phyloP scores from a whole-genome alignment of 1,140 invertebrate genomes.

The Bursaphelenchus mucronatus region DNA sequence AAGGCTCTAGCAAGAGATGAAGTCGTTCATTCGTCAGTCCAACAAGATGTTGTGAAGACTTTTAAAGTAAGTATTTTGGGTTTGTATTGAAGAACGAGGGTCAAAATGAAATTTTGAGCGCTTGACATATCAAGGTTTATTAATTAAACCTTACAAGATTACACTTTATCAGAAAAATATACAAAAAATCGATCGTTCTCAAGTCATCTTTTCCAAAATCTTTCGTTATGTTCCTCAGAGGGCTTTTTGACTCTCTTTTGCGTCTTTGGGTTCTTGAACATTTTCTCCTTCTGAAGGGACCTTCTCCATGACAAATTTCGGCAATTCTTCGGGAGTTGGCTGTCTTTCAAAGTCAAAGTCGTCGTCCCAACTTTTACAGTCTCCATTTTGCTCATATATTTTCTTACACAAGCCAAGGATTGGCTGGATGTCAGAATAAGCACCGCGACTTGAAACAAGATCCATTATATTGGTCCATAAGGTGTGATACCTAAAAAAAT shows the following conservation, averaged over 20 bases:
- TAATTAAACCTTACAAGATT: too few species aligned
- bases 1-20: conserved; percentile 65
- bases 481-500: too few species aligned
- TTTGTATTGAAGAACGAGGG: not conserved
- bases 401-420: not conserved
- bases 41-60: conserved; percentile 78
- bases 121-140: too few species aligned
- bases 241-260: not conserved
- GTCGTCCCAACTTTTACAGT: not conserved
- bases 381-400: conserved; percentile 6
- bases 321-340: conserved; percentile 4
- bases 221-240: too few species aligned
- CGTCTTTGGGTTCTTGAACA: not conserved
- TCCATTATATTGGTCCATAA: too few species aligned
- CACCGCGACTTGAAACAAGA: not conserved
- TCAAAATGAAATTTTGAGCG: not conserved
- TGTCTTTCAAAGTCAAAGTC: conserved; percentile 4
- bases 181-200: too few species aligned
- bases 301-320: conserved; percentile 4
- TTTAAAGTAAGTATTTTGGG: conserved; percentile 68
- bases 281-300: not conserved
- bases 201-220: not conserved
- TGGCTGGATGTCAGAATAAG: not conserved
- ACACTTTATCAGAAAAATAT: too few species aligned
- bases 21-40: conserved; percentile 86